Base-by-base conservation (phyloP, 1,140 invertebrate genomes). In the Arion vulgaris region DNA sequence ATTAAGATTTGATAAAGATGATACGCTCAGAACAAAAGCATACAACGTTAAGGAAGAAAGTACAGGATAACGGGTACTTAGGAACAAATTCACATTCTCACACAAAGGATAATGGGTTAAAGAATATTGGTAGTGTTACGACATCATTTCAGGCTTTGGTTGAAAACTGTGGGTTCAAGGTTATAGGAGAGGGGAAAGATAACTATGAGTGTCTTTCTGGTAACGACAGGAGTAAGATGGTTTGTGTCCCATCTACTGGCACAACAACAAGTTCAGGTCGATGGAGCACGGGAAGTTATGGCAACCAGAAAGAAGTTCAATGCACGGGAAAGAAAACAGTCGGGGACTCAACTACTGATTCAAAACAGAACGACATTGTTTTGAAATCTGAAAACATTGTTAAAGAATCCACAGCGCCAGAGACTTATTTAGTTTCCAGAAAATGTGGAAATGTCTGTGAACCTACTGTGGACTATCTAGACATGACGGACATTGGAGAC, bases 111-210 rank as follows among this genome's bases (percentile, higher is more conserved):
- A 66, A 32, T 9, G 5, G 1, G 28, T 11, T 32, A 32, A 7
- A 7, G 4, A 4, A 66, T 17, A 32, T 1, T 4, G 19, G 62
- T 66, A 32, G 5, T 17, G 0, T 2, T 4, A 32, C 1, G 19
- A 32, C 62, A 11, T 1, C 73, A 15, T 75, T 75, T 32, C 41
- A 75, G 13, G 26, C n/a, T 34, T n/a, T 75, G 73, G 73, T 45
- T n/a, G 73, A 75, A 45, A 75, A 75, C 73, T 75, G 73, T 28
- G 73, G 73, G 23, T 75, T 75, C 45, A 75, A 75, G 28, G 45
- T 53, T n/a, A 75, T 75, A 15, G 7, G 11, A 49, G 73, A 75
- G 34, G 73, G 53, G 2, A 36, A 28, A 1, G 17, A n/a, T 23
- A 28, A 51, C n/a, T 51, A 5, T 19, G 71, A 72, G 4, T n/a